A percentile compares a stretch with the other conserved stretches of the same genome.
Conservation (phyloP, 2,113 vertebrate genomes). For the Drymodes brunneopygia region DNA sequence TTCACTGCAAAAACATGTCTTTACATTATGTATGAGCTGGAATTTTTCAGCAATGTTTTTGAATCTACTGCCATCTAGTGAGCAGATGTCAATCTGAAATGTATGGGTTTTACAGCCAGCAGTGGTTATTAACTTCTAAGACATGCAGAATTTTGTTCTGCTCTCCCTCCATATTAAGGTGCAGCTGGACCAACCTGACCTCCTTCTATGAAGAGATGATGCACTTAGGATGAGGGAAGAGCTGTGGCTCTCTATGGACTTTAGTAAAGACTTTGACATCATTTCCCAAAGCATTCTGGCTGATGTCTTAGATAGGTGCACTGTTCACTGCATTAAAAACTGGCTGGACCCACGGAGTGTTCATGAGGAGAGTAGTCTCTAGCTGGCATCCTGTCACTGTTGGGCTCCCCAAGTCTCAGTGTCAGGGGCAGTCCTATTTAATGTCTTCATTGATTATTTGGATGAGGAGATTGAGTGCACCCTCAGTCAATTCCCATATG, state of each 20-base stretch:
- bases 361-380: background rate
- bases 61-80: slow-evolving; percentile 60
- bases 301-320: background rate
- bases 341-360: background rate
- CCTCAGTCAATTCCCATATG: background rate
- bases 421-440: background rate
- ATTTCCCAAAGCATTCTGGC: background rate
- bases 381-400: background rate
- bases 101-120: accelerated
- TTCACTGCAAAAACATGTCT: background rate
- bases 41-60: background rate
- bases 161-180: background rate
- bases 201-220: background rate
- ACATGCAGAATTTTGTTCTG: background rate
- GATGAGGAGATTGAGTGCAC: too few species aligned
- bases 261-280: background rate
- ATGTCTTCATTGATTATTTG: background rate
- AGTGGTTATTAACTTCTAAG: background rate
- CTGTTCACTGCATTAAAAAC: background rate
- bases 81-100: background rate
- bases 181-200: background rate
- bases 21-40: background rate
- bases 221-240: background rate
- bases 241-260: background rate
- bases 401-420: background rate